These are phyloP conservation scores for Hyla sarda DNA, from an alignment of 2,113 vertebrate genomes.

Conservation along the genomic window DNA sequence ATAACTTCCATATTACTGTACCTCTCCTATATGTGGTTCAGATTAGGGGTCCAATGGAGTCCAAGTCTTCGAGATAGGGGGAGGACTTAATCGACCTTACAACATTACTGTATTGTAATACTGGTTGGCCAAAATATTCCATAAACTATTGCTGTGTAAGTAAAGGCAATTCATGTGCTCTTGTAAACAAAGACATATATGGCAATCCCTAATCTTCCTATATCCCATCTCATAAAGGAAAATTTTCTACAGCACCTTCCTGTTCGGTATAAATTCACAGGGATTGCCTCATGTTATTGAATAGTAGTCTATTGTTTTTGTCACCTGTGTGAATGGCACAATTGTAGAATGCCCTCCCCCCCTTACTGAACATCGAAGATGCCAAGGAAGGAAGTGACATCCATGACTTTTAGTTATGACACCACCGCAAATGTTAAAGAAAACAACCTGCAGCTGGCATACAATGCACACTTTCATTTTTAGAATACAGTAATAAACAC, in stretches of 20 bases:
- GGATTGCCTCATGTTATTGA: constrained; percentile 41
- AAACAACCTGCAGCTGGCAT: neutral
- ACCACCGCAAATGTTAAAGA: constrained; percentile 20
- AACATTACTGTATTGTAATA: too few species aligned
- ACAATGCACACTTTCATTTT: constrained; percentile 41
- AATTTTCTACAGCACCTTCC: neutral
- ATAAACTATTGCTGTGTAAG: too few species aligned
- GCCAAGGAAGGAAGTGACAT: constrained; percentile 42
- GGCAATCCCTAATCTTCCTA: too few species aligned
- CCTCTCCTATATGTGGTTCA: too few species aligned
- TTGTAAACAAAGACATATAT: too few species aligned
- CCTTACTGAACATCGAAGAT: constrained; percentile 12
- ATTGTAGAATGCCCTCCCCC: constrained; percentile 14
- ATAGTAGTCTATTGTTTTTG: constrained; percentile 42
- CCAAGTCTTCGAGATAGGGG: too few species aligned
- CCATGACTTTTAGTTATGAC: neutral
- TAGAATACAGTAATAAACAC: too few species aligned
- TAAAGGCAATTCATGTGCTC: too few species aligned
- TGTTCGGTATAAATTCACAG: neutral
- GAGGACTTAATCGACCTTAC: too few species aligned
- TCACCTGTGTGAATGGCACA: constrained; percentile 9
- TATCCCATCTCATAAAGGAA: neutral
- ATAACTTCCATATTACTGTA: too few species aligned
- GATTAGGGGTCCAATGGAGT: too few species aligned
- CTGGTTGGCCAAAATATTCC: too few species aligned